Evolutionary conservation across 2,113 vertebrate genomes (phyloP).

Genomic region (Etia nguti): DNA sequence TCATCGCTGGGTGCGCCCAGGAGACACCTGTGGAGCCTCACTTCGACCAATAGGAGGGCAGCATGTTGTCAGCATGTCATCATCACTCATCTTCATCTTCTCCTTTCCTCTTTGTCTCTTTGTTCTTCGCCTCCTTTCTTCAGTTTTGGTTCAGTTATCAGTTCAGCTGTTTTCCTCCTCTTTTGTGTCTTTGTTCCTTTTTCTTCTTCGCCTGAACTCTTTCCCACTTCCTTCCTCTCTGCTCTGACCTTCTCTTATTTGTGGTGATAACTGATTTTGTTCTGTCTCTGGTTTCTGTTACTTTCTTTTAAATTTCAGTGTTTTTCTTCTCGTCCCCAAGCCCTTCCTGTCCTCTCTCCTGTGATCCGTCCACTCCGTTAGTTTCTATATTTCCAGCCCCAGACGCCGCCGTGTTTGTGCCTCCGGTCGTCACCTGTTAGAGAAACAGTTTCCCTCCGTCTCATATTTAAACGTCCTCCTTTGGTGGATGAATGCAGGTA

Average conservation of each 20-base stretch:
- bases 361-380: neutral
- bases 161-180: neutral
- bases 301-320: neutral
- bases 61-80: conserved; percentile 2
- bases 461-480: neutral
- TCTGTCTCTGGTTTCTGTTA: neutral
- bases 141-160: neutral
- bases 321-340: neutral
- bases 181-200: neutral
- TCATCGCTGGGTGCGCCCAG: conserved; percentile 31
- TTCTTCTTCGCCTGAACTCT: neutral
- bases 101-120: neutral
- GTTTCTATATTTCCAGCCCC: neutral
- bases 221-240: neutral
- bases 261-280: neutral
- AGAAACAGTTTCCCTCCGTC: neutral
- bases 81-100: neutral
- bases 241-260: neutral
- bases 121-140: neutral
- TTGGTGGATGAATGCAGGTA: neutral
- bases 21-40: conserved; percentile 16
- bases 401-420: neutral
- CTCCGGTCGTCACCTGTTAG: neutral
- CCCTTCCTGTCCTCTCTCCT: neutral
- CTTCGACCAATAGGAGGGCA: conserved; percentile 23